Percentiles rank a stretch among this genome's conserved stretches.
phyloP scores from a whole-genome alignment of 1,140 invertebrate genomes.

The Euwallacea similis region DNA sequence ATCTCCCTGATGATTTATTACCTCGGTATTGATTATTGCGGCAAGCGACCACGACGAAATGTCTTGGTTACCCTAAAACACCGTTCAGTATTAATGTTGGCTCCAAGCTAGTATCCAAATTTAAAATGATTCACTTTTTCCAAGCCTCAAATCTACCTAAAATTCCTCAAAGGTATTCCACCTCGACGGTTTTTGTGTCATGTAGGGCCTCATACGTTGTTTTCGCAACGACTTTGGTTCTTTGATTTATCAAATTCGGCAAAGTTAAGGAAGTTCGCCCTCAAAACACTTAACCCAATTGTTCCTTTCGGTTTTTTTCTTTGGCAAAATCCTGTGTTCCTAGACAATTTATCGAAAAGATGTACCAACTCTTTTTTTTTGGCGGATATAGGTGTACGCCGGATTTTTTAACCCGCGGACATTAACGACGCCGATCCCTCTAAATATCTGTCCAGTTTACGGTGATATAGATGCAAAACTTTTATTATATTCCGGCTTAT shows the following conservation, averaged over 20 bases:
- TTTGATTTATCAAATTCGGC: not conserved
- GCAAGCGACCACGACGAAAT: not conserved
- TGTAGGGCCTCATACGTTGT: not conserved
- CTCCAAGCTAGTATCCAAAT: not conserved
- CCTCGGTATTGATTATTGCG: not conserved
- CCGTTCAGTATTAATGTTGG: not conserved
- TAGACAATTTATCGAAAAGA: not conserved
- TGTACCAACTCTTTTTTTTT: not conserved
- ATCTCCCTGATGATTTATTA: constrained; percentile 5
- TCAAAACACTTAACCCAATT: not conserved
- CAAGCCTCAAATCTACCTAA: too few relatives aligned
- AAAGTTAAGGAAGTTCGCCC: not conserved
- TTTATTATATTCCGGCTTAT: constrained; percentile 33
- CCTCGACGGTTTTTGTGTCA: too few relatives aligned
- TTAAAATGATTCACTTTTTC: too few relatives aligned
- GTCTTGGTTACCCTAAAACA: not conserved
- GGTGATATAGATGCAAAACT: constrained; percentile 35
- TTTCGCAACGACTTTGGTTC: not conserved
- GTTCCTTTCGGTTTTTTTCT: not conserved
- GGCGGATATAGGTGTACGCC: constrained; percentile 19
- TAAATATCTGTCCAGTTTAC: constrained; percentile 35
- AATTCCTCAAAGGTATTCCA: too few relatives aligned
- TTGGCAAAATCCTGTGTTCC: not conserved
- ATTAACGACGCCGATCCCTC: constrained; percentile 21
- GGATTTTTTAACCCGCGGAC: constrained; percentile 29